Percentiles rank a stretch among this genome's conserved stretches.
These are phyloP conservation scores for Sialia sialis DNA, from an alignment of 2,113 vertebrate genomes.

Conservation along the genomic window DNA sequence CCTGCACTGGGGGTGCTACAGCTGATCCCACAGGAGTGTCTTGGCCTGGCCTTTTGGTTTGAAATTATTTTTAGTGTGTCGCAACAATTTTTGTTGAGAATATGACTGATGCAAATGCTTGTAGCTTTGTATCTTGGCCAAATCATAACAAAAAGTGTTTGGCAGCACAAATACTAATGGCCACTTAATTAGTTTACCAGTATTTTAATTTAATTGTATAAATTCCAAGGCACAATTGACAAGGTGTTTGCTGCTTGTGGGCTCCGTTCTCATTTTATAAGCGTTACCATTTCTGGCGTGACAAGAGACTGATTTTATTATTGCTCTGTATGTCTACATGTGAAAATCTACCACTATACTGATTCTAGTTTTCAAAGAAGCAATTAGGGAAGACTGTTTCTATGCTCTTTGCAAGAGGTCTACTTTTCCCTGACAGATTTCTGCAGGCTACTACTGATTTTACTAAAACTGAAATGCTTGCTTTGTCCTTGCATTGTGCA, in stretches of 20 bases:
- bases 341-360: not conserved
- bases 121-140: not conserved
- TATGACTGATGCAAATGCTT: not conserved
- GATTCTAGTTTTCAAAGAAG: not conserved
- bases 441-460: not conserved
- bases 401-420: not conserved
- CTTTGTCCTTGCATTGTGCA: constrained; percentile 22
- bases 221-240: not conserved
- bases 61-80: not conserved
- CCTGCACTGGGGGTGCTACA: rapidly evolving
- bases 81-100: not conserved
- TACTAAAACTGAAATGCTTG: not conserved
- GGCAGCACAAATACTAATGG: not conserved
- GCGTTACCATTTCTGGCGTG: not conserved
- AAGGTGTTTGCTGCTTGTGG: not conserved
- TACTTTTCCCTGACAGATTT: not conserved
- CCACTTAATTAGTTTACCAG: not conserved
- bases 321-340: not conserved
- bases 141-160: not conserved
- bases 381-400: not conserved
- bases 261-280: not conserved
- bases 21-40: rapidly evolving
- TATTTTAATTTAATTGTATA: not conserved
- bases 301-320: not conserved
- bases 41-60: not conserved